Evolutionary conservation across 2,797 vertebrate genomes (phyloP), one percentile per base, ranked within the genome.

Genomic region (Fundulus diaphanus): DNA sequence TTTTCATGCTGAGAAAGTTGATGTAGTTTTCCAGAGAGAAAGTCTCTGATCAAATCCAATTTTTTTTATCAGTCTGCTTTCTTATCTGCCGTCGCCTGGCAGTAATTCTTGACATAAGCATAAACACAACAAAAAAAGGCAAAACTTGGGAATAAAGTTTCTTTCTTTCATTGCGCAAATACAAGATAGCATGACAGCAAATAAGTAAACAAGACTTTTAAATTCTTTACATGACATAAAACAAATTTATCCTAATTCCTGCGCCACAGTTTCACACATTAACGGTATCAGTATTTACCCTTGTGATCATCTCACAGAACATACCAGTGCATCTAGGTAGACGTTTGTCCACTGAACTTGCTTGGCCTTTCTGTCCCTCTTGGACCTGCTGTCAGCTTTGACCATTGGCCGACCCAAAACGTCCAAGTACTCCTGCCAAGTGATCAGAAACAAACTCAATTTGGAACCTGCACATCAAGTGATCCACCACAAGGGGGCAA

Each of bases 331-430:
- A 70, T 99, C 98, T 89, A 97, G 89, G 90, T 99, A 99, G 72
- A 99, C 98, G 15, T 99, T 99, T 73, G 98, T 99, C 98, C 98
- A 99, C 52, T 99, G 98, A 68, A 99, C 97, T 82, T 97, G 96
- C 88, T 97, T 98, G 63, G 96, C 96, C 86, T 89, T 96, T 37
- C 89, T 94, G 88, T 95, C 94, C 95, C 37, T 67, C 40, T 27
- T 67, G 15, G 37, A 7, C 40, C 7, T 16, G 40, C 88, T 94
- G 88, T 96, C 94, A 18, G 96, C 96, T 90, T 96, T 96, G 73
- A 99, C 98, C 98, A 99, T 99, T 0, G 98, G 97, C 87, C 98
- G 96, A 81, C 98, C 98, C 89, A 99, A 91, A 81, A 99, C 98
- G 90, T 99, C 98, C 89, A 99, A 93, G 90, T 99, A 99, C 89